Base-by-base conservation (phyloP, 2,113 vertebrate species). In the Rhagologus leucostigma region DNA sequence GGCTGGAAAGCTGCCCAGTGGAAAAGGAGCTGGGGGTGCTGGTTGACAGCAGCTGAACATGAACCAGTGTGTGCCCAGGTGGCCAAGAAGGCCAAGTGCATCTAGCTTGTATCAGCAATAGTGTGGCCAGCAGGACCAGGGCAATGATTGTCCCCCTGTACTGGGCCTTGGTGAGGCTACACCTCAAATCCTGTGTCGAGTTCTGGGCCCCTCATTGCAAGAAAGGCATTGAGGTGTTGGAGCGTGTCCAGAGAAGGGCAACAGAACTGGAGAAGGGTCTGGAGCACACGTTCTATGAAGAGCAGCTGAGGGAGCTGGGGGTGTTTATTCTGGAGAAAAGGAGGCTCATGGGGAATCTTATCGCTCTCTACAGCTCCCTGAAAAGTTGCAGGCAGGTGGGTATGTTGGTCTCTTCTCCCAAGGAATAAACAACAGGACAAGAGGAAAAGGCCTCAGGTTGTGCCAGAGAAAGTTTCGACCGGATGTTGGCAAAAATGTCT, bases 151-250 rank as follows among this genome's bases (percentile, higher is more conserved):
- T 55, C 3, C 9, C 23, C 1, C 21, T n/a, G 24, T 26, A 2
- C 24, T n/a, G 1, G 3, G 53, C 69, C 35, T 6, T 41, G 24
- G 30, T 53, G 53, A 47, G 23, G 46, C 2, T 30, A 68, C 30
- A 41, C 17, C 14, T 35, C 8, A 2, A 75, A 39, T 47, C 33
- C 39, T 7, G 3, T 7, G 46, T 5, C 1, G 11, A 35, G 3
- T 26, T 39, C 2, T 60, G 2, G 27, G n/a, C 3, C 21, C 1
- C 6, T 68, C 46, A 30, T 3, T 4, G 1, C 1, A 60, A 30
- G 13, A 21, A 44, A 59, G n/a, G 47, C 30, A 19, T 4, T 22
- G 39, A 47, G 14, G 11, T 4, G 39, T n/a, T 62, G 62, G 23
- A 47, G 24, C 0, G 0, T 1, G 16, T 12, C 39, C 39, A 55